Base-by-base conservation (phyloP, 64 coral and sea anemone species). In the Actinia equina region DNA sequence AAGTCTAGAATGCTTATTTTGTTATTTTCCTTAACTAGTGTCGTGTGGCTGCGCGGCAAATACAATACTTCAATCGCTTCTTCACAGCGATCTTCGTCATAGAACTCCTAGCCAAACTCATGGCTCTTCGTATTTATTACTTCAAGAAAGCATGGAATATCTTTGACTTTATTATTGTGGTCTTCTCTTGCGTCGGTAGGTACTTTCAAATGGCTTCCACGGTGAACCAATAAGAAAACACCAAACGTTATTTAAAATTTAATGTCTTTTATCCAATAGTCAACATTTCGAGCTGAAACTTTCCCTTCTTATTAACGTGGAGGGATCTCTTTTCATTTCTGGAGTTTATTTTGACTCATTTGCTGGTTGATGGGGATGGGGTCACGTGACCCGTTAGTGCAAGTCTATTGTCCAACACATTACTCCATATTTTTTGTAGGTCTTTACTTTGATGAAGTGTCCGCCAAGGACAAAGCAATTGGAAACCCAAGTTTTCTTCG, bases 161-260 rank as follows among this genome's bases (percentile, higher is more conserved):
- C 44, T 98, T 98, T 82, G 95, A 98, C 83, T 92, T 94, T 30
- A 52, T 98, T 61, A 89, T 94, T 43, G 93, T 98, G 22, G 79
- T 94, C 49, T 85, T 83, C 53, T 94, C 95, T 44, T 87, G 92
- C 26, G 52, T 94, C 23, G 95, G 95, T 98, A 85, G 60, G 95
- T 92, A 57, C 55, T 57, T 16, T 57, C 55, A 57, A 49, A 49
- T 49, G 46, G 46, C 46, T 49, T 49, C 46, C 46, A 49, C 46
- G 46, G 46, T 1, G 46, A 49, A 57, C 55, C 55, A 57, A 57
- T 57, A 2, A 57, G 55, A 57, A 57, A 16, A 57, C 55, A 57
- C 55, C 4, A 49, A 49, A 4, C 46, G 46, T 49, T 49, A 49
- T 49, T 49, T 37, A 0, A 37, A 37, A 37, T 37, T 37, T 37